These are phyloP conservation scores for Drosophila limbata DNA, from an alignment of 2,888 invertebrate species.

Conservation along the genomic window DNA sequence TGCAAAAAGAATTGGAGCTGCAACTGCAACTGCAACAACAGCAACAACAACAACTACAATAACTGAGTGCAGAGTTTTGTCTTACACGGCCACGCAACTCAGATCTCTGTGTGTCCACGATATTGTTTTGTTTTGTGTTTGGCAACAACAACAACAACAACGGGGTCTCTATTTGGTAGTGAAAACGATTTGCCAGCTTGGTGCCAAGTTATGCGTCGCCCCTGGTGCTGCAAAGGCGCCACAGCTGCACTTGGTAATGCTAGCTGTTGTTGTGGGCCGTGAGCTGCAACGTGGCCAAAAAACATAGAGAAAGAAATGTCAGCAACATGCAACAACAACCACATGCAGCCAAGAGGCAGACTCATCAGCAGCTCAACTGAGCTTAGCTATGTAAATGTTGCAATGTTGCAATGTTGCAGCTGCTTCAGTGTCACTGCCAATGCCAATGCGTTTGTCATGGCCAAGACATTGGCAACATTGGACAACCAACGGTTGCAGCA, in stretches of 20 bases:
- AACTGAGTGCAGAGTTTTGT: conserved; percentile 49
- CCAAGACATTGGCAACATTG: conserved; percentile 53
- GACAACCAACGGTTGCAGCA: conserved; percentile 50
- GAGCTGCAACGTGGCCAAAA: conserved; percentile 16
- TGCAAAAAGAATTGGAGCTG: conserved; percentile 69
- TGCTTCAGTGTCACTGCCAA: conserved; percentile 63
- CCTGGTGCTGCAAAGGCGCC: conserved; percentile 50
- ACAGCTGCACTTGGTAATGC: conserved; percentile 33
- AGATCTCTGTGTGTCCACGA: conserved; percentile 37
- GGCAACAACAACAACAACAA: conserved; percentile 15
- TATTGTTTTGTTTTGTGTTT: conserved; percentile 42
- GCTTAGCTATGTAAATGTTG: conserved; percentile 39
- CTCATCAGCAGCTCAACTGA: conserved; percentile 53
- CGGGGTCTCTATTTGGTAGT: conserved; percentile 71
- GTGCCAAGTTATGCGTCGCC: conserved; percentile 79
- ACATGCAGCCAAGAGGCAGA: conserved; percentile 14
- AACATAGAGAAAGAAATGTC: conserved; percentile 23
- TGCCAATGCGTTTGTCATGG: conserved; percentile 76
- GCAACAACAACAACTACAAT: conserved; percentile 39
- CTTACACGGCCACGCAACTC: conserved; percentile 49
- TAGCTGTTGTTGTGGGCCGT: conserved; percentile 5
- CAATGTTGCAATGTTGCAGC: conserved; percentile 39
- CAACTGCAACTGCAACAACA: conserved; percentile 23
- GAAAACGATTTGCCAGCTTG: conserved; percentile 77
- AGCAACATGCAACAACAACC: conserved; percentile 24